These are phyloP conservation scores for Urocitellus parryii DNA, from an alignment of 2,113 vertebrate genomes.

Conservation along the genomic window DNA sequence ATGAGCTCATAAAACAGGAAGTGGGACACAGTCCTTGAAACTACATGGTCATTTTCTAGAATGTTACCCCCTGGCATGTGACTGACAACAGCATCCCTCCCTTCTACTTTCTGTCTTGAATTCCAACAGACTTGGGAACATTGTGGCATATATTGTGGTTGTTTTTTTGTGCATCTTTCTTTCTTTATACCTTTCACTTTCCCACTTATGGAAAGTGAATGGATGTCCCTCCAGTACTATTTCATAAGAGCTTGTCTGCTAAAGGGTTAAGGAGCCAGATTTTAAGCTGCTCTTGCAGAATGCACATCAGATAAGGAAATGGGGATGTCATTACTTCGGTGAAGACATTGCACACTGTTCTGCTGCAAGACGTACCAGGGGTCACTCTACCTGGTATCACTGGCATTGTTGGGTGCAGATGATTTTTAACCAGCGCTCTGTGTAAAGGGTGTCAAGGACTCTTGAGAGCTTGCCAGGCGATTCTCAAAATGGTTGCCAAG, in stretches of 20 bases:
- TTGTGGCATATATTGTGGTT: neutral
- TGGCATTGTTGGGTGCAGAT: slow-evolving; percentile 86
- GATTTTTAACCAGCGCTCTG: slow-evolving; percentile 89
- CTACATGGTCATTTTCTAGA: neutral
- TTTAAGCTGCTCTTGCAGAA: slow-evolving; percentile 43
- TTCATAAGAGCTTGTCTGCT: neutral
- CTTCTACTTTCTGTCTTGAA: neutral
- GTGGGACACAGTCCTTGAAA: neutral
- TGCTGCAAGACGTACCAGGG: slow-evolving; percentile 75
- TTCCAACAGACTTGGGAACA: neutral
- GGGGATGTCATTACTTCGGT: slow-evolving; percentile 40
- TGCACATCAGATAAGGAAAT: slow-evolving; percentile 44
- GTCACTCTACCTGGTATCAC: slow-evolving; percentile 85
- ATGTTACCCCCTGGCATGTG: neutral
- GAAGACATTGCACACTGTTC: slow-evolving; percentile 73
- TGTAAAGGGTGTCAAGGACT: slow-evolving; percentile 89
- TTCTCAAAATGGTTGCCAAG: slow-evolving; percentile 99
- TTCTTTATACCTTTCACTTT: neutral
- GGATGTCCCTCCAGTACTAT: neutral
- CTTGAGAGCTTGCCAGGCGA: slow-evolving; percentile 92
- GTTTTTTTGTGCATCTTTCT: neutral
- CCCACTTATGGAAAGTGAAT: no score
- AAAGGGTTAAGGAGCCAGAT: slow-evolving; percentile 82
- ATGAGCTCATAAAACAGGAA: slow-evolving; percentile 50
- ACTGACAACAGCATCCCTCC: neutral